A percentile compares a stretch with the other conserved stretches of the same genome.
phyloP scores from a whole-genome alignment of 2,113 vertebrate genomes.

The Glareola pratincola region DNA sequence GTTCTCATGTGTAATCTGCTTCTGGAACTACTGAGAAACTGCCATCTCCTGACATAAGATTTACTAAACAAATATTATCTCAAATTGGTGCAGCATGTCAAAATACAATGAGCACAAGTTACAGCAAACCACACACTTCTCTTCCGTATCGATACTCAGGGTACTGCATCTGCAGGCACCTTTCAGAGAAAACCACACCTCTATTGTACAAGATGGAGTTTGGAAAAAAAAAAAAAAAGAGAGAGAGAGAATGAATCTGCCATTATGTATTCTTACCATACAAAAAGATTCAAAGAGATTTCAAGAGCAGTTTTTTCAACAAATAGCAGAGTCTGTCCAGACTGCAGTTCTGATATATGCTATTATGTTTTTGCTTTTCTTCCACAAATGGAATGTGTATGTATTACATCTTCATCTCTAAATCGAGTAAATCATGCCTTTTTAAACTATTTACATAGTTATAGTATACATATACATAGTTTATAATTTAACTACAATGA shows the following conservation, averaged over 20 bases:
- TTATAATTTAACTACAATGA: background rate
- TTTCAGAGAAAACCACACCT: background rate
- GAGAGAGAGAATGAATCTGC: background rate
- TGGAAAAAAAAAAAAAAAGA: background rate
- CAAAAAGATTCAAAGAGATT: background rate
- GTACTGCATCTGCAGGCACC: background rate
- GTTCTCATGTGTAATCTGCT: background rate
- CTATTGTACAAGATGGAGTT: background rate
- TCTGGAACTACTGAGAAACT: background rate
- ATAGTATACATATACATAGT: background rate
- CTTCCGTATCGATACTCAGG: background rate
- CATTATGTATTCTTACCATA: background rate
- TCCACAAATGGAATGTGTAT: background rate
- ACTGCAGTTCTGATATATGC: background rate
- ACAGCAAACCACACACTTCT: background rate
- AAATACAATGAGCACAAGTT: background rate
- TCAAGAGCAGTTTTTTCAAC: background rate
- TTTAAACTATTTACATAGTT: background rate
- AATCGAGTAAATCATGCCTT: background rate
- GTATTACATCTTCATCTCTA: background rate
- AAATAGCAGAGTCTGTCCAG: background rate
- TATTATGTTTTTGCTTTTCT: background rate
- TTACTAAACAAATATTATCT: background rate
- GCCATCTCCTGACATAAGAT: background rate
- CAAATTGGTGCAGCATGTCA: background rate